A percentile compares a stretch with the other conserved stretches of the same genome.
Evolutionary conservation across 2,797 vertebrate genomes (phyloP).

Genomic region (Bryconaethiops microstoma): DNA sequence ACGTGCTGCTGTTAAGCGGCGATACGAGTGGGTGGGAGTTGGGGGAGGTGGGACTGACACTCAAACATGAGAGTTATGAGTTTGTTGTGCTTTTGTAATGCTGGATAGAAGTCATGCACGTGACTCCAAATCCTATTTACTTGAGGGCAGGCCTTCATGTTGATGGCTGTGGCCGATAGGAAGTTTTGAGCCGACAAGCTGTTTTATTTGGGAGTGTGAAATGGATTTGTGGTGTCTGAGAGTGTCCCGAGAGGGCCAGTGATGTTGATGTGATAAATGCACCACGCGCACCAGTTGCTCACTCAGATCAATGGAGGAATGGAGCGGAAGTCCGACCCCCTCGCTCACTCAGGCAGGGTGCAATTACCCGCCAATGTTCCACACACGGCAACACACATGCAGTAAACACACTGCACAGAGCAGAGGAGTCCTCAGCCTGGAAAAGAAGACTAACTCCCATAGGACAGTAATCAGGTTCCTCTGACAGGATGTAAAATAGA

Average conservation of each 20-base stretch:
- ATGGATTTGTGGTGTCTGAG: constrained; percentile 56
- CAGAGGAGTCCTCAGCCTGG: constrained; percentile 20
- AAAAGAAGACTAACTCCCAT: constrained; percentile 36
- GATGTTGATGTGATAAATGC: constrained; percentile 54
- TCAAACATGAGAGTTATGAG: constrained; percentile 51
- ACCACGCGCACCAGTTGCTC: constrained; percentile 33
- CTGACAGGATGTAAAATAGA: constrained; percentile 48
- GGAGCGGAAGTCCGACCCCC: constrained; percentile 32
- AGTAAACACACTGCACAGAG: constrained; percentile 20
- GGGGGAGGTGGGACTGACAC: not conserved
- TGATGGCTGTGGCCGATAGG: constrained; percentile 55
- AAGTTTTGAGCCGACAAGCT: constrained; percentile 34
- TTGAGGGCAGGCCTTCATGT: constrained; percentile 53
- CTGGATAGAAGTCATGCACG: constrained; percentile 40
- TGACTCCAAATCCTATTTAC: constrained; percentile 57
- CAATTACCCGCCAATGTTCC: constrained; percentile 37
- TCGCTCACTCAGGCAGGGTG: constrained; percentile 34
- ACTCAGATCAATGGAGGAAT: constrained; percentile 52
- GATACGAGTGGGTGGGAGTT: constrained; percentile 3
- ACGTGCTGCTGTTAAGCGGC: constrained; percentile 4
- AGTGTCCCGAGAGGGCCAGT: constrained; percentile 42
- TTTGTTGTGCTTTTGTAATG: constrained; percentile 42
- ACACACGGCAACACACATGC: constrained; percentile 17
- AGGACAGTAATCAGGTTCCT: constrained; percentile 22
- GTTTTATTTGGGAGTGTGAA: constrained; percentile 57